phyloP scores from a whole-genome alignment of 2,797 vertebrate species.

The Acanthurus tractus region DNA sequence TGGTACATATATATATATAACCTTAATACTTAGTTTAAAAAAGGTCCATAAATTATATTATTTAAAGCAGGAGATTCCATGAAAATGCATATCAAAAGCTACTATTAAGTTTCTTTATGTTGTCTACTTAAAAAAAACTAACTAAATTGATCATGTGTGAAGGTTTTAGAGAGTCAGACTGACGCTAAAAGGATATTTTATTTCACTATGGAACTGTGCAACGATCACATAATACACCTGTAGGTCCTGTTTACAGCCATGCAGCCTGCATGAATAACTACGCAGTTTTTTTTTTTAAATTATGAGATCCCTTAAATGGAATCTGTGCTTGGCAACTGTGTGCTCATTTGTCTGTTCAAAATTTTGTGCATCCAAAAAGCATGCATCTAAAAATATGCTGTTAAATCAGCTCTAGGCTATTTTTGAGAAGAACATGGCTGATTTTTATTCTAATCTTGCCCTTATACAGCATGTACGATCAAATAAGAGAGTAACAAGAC shows the following conservation, averaged over 20 bases:
- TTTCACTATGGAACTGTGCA: slow-evolving; percentile 66
- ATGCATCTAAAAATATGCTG: slow-evolving; percentile 66
- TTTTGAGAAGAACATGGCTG: slow-evolving; percentile 13
- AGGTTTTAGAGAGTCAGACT: slow-evolving; percentile 50
- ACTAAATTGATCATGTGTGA: slow-evolving; percentile 52
- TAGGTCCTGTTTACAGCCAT: slow-evolving; percentile 70
- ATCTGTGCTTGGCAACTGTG: slow-evolving; percentile 58
- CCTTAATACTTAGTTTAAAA: slow-evolving; percentile 48
- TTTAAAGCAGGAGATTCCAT: slow-evolving; percentile 50
- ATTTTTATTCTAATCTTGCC: slow-evolving; percentile 47
- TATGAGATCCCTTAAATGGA: slow-evolving; percentile 41
- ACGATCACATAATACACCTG: slow-evolving; percentile 43
- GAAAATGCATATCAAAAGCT: slow-evolving; percentile 54
- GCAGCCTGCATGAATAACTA: slow-evolving; percentile 48
- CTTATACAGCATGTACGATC: slow-evolving; percentile 28
- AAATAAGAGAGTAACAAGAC: slow-evolving; percentile 35
- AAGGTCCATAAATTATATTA: slow-evolving; percentile 57
- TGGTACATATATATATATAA: slow-evolving; percentile 24
- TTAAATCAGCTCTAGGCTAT: slow-evolving; percentile 32
- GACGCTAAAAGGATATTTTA: slow-evolving; percentile 52
- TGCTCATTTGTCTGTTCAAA: slow-evolving; percentile 59
- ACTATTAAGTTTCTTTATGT: slow-evolving; percentile 37
- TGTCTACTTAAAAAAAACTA: slow-evolving; percentile 29
- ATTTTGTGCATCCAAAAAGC: slow-evolving; percentile 47
- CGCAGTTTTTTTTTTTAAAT: not conserved